Conservation (phyloP, 2,888 invertebrate genomes). For the Dynastes maya region DNA sequence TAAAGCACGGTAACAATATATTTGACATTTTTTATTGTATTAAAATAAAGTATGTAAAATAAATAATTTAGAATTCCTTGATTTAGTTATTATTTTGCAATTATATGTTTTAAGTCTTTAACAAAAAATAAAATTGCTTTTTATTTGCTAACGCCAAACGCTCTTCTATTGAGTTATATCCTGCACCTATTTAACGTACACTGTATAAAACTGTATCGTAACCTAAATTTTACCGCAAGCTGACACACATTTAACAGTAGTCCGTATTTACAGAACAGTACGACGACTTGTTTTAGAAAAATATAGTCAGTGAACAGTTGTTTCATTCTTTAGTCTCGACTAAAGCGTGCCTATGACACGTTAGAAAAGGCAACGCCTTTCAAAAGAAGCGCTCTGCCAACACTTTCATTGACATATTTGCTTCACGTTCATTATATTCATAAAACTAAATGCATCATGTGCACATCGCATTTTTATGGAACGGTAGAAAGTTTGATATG, state of each 20-base stretch:
- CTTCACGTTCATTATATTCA: conserved; percentile 11
- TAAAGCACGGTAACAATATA: not conserved
- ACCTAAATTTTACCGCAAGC: conserved; percentile 57
- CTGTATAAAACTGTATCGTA: conserved; percentile 54
- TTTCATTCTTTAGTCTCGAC: conserved; percentile 12
- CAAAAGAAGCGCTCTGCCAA: conserved; percentile 20
- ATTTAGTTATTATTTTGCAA: no score
- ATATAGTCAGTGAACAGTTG: conserved; percentile 36
- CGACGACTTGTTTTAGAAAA: conserved; percentile 32
- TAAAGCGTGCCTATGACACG: conserved; percentile 4
- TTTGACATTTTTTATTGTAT: no score
- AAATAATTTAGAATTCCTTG: no score
- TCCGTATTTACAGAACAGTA: conserved; percentile 28
- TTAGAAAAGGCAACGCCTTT: not conserved
- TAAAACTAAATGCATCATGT: not conserved
- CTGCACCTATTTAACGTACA: conserved; percentile 15
- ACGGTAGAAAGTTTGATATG: conserved; percentile 23
- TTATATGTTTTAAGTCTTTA: no score
- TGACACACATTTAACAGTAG: conserved; percentile 52
- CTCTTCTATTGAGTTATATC: not conserved
- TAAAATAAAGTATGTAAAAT: no score
- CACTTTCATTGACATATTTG: conserved; percentile 44
- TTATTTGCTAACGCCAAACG: not conserved
- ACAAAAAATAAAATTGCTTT: not conserved
- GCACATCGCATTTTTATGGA: conserved; percentile 15